Percentiles rank a stretch among this genome's conserved stretches.
phyloP scores from a whole-genome alignment of 1,140 invertebrate species.

The Oedothorax gibbosus region DNA sequence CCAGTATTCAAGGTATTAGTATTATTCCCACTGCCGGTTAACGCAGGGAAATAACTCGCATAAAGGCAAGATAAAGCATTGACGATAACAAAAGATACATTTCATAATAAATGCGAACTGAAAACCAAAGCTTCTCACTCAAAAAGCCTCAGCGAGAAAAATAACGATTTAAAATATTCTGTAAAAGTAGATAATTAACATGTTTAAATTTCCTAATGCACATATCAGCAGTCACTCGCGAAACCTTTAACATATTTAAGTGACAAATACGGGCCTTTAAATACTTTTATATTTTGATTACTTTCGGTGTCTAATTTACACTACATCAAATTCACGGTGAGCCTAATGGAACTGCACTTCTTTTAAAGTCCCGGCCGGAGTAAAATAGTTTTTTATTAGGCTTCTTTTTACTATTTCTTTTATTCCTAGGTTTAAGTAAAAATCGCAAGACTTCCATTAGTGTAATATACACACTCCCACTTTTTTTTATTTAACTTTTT shows the following conservation, averaged over 20 bases:
- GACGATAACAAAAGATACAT: too few species aligned
- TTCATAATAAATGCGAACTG: too few species aligned
- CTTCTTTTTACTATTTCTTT: neutral
- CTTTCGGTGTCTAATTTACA: conserved; percentile 51
- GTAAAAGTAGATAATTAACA: conserved; percentile 55
- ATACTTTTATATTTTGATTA: conserved; percentile 35
- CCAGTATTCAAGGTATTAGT: too few species aligned
- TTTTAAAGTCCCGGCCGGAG: conserved; percentile 3
- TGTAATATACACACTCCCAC: conserved; percentile 12
- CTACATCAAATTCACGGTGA: conserved; percentile 41
- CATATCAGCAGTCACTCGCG: conserved; percentile 15
- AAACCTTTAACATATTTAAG: conserved; percentile 60
- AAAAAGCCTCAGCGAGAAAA: too few species aligned
- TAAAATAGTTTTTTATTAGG: neutral
- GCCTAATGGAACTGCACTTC: conserved; percentile 34
- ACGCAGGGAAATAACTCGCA: too few species aligned
- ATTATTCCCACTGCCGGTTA: too few species aligned
- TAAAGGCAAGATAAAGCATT: too few species aligned
- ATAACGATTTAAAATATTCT: neutral
- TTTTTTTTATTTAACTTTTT: conserved; percentile 3
- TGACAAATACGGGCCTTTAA: conserved; percentile 59
- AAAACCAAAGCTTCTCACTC: too few species aligned
- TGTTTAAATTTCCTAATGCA: conserved; percentile 55
- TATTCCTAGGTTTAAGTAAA: neutral
- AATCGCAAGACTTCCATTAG: conserved; percentile 34